Evolutionary conservation across 1,140 invertebrate genomes (phyloP).

Genomic region (Agrilus planipennis): DNA sequence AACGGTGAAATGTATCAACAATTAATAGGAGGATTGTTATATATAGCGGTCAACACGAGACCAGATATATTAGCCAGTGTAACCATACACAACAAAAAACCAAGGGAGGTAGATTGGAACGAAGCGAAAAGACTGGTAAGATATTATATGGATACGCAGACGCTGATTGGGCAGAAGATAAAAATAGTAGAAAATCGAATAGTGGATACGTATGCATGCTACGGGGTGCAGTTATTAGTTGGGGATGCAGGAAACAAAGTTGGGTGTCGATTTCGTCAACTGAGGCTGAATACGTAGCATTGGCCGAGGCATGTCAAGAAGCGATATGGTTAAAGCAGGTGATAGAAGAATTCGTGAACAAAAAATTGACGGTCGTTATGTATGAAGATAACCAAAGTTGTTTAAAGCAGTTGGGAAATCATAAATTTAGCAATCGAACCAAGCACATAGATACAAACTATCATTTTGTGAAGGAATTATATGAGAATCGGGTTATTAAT

Average conservation of each 20-base stretch:
- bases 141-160: conserved; percentile 17
- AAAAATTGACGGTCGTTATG: background rate
- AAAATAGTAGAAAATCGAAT: too few relatives aligned
- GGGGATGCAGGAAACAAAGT: too few relatives aligned
- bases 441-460: too few relatives aligned
- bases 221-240: conserved; percentile 18
- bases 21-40: conserved; percentile 31
- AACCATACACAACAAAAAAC: conserved; percentile 22
- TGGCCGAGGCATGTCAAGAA: too few relatives aligned
- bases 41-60: conserved; percentile 26
- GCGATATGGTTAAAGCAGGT: conserved; percentile 8
- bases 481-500: conserved; percentile 1
- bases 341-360: background rate
- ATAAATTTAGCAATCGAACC: conserved; percentile 3
- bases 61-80: conserved; percentile 32
- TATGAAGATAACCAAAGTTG: conserved; percentile 10
- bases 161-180: too few relatives aligned
- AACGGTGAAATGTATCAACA: conserved; percentile 19
- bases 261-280: too few relatives aligned
- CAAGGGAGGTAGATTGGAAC: conserved; percentile 20
- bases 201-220: conserved; percentile 26
- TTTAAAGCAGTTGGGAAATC: conserved; percentile 5
- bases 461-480: conserved; percentile 8
- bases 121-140: conserved; percentile 22
- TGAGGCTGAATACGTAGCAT: too few relatives aligned